Evolutionary conservation across 2,113 vertebrate species (phyloP).

Genomic region (Rhinolophus ferrumequinum): DNA sequence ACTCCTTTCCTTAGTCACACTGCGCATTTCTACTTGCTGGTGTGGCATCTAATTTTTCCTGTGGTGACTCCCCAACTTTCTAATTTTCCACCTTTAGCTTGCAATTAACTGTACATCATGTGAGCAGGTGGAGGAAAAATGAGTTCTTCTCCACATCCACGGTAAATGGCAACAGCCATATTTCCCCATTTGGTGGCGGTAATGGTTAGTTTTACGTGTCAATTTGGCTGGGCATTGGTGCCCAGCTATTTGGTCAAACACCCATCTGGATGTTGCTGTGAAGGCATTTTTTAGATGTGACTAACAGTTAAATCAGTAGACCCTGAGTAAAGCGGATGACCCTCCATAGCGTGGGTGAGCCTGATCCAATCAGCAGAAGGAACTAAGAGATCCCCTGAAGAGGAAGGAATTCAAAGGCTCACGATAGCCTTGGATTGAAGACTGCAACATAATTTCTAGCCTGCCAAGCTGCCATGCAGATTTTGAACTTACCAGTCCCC

Average conservation of each 20-base stretch:
- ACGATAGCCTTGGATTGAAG: background rate
- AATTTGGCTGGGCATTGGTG: background rate
- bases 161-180: background rate
- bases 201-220: background rate
- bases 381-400: background rate
- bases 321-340: background rate
- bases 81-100: background rate
- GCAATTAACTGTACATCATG: background rate
- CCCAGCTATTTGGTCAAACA: background rate
- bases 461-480: background rate
- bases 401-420: background rate
- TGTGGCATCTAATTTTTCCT: background rate
- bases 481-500: background rate
- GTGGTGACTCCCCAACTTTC: background rate
- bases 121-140: background rate
- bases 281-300: background rate
- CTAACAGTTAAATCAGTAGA: background rate
- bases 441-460: background rate
- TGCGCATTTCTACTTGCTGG: background rate
- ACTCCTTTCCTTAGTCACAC: background rate
- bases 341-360: background rate
- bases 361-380: background rate
- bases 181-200: background rate
- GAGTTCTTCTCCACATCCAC: background rate
- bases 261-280: background rate